Conservation (phyloP, 2,888 invertebrate species). For the Lydus trimaculatus region DNA sequence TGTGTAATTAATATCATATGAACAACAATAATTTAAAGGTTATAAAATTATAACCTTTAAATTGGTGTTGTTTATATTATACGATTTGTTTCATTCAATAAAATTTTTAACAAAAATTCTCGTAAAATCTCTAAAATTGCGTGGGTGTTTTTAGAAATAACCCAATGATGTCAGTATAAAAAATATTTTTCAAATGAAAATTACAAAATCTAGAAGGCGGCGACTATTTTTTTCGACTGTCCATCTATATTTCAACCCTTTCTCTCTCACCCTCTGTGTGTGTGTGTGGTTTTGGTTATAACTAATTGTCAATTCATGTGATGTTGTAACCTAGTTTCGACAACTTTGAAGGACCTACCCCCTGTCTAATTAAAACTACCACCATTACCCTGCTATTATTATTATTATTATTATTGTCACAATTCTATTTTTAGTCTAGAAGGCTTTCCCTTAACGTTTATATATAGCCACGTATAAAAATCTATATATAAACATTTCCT, state of each 20-base stretch:
- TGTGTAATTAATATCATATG: neutral
- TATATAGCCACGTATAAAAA: neutral
- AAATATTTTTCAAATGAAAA: neutral
- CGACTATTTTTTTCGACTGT: neutral
- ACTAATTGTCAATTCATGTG: too few relatives aligned
- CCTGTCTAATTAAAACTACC: neutral
- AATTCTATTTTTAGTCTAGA: neutral
- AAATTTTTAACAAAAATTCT: too few relatives aligned
- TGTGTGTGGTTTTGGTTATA: too few relatives aligned
- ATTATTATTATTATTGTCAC: neutral
- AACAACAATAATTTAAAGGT: too few relatives aligned
- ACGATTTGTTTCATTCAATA: too few relatives aligned
- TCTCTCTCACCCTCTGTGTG: neutral
- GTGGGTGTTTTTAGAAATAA: neutral
- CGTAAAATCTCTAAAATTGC: neutral
- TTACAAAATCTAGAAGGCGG: neutral
- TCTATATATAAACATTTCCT: neutral
- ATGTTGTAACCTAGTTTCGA: neutral
- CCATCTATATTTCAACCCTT: neutral
- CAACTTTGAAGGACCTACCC: neutral
- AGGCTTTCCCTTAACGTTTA: neutral
- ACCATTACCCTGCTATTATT: neutral
- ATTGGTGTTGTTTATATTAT: too few relatives aligned
- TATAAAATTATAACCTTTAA: too few relatives aligned
- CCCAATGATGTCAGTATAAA: too few relatives aligned